Evolutionary conservation across 2,797 vertebrate species (phyloP), one percentile per base, ranked within the genome.

Genomic region (Muraenolepis orangiensis): DNA sequence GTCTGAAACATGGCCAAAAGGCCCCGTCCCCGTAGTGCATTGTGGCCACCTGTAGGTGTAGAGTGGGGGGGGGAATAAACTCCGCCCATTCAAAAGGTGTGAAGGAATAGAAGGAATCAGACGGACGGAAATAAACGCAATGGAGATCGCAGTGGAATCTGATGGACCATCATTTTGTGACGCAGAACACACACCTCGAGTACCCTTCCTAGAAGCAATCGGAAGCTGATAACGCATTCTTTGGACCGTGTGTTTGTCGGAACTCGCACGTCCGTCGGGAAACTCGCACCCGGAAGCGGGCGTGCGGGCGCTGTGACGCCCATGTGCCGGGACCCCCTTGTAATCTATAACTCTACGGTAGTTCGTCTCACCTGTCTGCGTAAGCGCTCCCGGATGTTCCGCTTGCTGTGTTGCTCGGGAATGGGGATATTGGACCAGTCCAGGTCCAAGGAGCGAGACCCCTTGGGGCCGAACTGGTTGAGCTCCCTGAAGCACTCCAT

Each of bases 401-500:
- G 88, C 80, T 87, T 91, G 57, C n/a, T 26, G 57, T 90, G 87
- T 18, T 71, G 83, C 8, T 88, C 83, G 0, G 85, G 71, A 31
- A 81, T 6, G 0, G 82, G 84, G 3, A 46, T 1, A 73, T 78
- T 80, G 6, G 72, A 40, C 88, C 91, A 91, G 79, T 94, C 91
- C 31, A 96, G 91, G 83, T 96, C 95, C 0, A 90, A 85, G 4
- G 93, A 80, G 23, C 91, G 88, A 3, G 84, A 80, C 23, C 92
- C 91, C 0, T 68, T 57, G 0, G 91, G 89, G 12, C 93, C 94
- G 0, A 96, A 96, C 6, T 83, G 10, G 1, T 96, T 96, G 67
- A 96, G 90, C 76, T 95, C 95, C 72, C 83, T 89, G 78, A 95
- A 96, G 74, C 95, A 96, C 66, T 93, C 94, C 0, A 87, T 95